Conservation (phyloP, 2,797 vertebrate genomes). For the Peromyscus melanophrys region DNA sequence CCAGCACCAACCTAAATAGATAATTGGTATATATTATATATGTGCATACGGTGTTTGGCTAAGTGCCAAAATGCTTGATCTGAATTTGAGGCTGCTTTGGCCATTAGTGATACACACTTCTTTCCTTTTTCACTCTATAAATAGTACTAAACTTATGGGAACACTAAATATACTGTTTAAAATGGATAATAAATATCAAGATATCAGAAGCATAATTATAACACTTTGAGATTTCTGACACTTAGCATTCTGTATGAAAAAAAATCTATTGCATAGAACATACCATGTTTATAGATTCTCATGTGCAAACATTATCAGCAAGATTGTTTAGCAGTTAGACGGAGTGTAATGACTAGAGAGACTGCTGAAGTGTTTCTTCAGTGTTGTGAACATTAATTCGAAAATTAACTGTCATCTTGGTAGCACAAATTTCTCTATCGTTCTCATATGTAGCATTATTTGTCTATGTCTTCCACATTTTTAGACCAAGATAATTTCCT, state of each 20-base stretch:
- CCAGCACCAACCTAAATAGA: slow-evolving; percentile 93
- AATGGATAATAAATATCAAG: slow-evolving; percentile 27
- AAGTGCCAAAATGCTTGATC: slow-evolving; percentile 54
- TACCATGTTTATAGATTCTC: slow-evolving; percentile 8
- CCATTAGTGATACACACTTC: background rate
- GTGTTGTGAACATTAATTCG: background rate
- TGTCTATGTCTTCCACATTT: slow-evolving; percentile 31
- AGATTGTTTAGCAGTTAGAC: slow-evolving; percentile 22
- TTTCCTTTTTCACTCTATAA: slow-evolving; percentile 28
- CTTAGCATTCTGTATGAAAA: background rate
- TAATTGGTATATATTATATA: slow-evolving; percentile 81
- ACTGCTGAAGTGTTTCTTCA: background rate
- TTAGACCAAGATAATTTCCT: slow-evolving; percentile 69
- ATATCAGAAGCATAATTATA: slow-evolving; percentile 15
- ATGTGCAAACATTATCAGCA: background rate
- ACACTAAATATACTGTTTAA: background rate
- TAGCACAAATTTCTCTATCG: slow-evolving; percentile 40
- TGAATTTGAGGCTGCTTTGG: slow-evolving; percentile 29
- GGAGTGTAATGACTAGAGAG: background rate
- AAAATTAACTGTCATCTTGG: slow-evolving; percentile 45
- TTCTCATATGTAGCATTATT: slow-evolving; percentile 58
- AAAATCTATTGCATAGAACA: background rate
- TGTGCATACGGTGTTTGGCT: slow-evolving; percentile 55
- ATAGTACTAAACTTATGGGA: background rate
- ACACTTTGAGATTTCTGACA: background rate